Evolutionary conservation across 2,888 invertebrate genomes (phyloP), one percentile per base, ranked within the genome.

Genomic region (Lithophane ornitopus): DNA sequence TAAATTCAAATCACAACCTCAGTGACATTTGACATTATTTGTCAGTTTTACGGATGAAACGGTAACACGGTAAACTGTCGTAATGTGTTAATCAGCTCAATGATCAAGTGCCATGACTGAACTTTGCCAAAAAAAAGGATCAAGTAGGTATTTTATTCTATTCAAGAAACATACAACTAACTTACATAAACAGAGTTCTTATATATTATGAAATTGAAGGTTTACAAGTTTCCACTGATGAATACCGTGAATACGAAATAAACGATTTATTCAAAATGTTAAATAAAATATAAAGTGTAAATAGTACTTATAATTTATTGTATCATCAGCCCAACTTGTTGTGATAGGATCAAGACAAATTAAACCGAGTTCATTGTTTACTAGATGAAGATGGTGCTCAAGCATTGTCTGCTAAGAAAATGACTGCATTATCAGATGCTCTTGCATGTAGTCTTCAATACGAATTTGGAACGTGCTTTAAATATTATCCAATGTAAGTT

Each of bases 391-490:
- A 14, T 8, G 41, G 61, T 0, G 19, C 0, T 2, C 1, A 9
- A 0, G 1, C 1, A 22, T 7, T 78, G 14, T 1, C 16, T 34
- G 0, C 1, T 22, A n/a, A 44, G 0, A 4, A 56, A 4, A 39
- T 54, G 59, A 2, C 22, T 1, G 16, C 4, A 8, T 7, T 81
- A n/a, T 6, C 63, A 41, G 1, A 0, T 2, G 54, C 44, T 4
- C 14, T 76, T 7, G 1, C 0, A 14, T 79, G 79, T 54, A 76
- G 65, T 28, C 9, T 79, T 7, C 79, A 79, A 54, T n/a, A 16
- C 3, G 77, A 79, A 1, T 79, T 76, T 34, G 79, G 79, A 54
- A 3, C 58, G n/a, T 82, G 79, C 54, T 41, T 1, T 4, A n/a
- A 26, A 0, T 79, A 79, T 44, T 8, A 49, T 4, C 82, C 77